Base-by-base conservation (phyloP, 1,140 invertebrate genomes). In the Trachymyrmex septentrionalis region DNA sequence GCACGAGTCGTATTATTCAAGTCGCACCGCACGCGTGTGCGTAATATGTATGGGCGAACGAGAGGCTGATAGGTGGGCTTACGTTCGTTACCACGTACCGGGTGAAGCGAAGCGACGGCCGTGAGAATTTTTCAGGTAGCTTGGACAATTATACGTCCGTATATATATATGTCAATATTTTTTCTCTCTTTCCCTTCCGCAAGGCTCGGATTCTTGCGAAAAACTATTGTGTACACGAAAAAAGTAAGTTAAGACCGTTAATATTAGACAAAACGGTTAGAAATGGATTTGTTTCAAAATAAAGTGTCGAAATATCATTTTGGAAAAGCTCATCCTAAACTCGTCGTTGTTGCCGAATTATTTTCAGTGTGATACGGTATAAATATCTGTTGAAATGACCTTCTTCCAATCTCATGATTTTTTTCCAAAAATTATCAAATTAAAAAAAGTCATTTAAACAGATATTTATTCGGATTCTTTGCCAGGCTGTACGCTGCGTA, bases 41-140 rank as follows among this genome's bases (percentile, higher is more conserved):
- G 86, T 90, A 90, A 91, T 72, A 77, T 86, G 88, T 81, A 91
- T 90, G 89, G 89, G 88, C 89, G 89, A 86, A 90, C 82, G 86
- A 90, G 89, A 90, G 78, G 78, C 75, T 81, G 89, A 87, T 90
- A 90, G 89, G 86, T 91, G 82, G 87, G 86, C 86, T 76, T 90
- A 85, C 53, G 75, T 78, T 87, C 67, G 50, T 73, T 86, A 61
- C 27, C 72, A 90, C 27, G 30, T 91, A 91, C 81, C 89, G 89
- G 89, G 89, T 91, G 89, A 38, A 34, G 80, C 75, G 30, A 53
- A 84, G 30, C 12, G 55, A 64, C n/a, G 57, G 34, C 21, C 78
- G n/a, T 61, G 66, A 34, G 55, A 44, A 80, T 80, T 67, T 44
- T 63, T 30, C 38, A 24, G n/a, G n/a, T 55, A 66, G 63, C 61